Base-by-base conservation (phyloP, 2,113 vertebrate species). In the Crotalus tigris region DNA sequence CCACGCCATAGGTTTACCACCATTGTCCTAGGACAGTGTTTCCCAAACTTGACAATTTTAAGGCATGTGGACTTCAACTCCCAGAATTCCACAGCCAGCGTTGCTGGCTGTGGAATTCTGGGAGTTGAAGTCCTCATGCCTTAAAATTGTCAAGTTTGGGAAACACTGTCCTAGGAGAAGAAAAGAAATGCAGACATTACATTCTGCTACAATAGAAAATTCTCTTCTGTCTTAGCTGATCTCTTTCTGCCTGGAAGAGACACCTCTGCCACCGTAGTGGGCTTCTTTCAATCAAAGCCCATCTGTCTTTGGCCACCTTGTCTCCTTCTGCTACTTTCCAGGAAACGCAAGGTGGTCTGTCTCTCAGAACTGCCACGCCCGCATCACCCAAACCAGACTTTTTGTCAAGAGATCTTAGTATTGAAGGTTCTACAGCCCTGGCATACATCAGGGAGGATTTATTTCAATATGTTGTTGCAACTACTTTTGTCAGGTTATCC, bases 401-500 rank as follows among this genome's bases (percentile, higher is more conserved):
- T 87, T 95, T 88, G 95, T 96, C 97, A 96, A 90, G 96, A 96
- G 96, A 97, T 53, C 92, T 8, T 0, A 59, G 94, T 87, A 96
- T 90, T 90, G 95, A 39, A 90, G 61, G 87, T 92, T 0, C 93
- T 95, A 95, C 96, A 97, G 97, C 90, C 96, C 94, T 0, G 0
- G 92, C 1, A 1, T 93, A 97, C 97, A 96, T 94, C 95, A 49
- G 97, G 97, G 97, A 97, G 97, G 97, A 95, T 96, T 97, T 97
- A 94, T 44, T 96, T 96, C 97, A 97, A 97, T 96, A 97, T 97
- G 97, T 97, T 97, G 96, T 93, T 96, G 96, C 94, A 97, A 94
- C 94, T 95, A 96, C 96, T 94, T 96, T 95, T 97, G 97, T 97
- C 97, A 97, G 96, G 96, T 87, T 97, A 57, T 29, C 5, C 2